Base-by-base conservation (phyloP, 2,888 invertebrate species). In the Copidosoma aretas region DNA sequence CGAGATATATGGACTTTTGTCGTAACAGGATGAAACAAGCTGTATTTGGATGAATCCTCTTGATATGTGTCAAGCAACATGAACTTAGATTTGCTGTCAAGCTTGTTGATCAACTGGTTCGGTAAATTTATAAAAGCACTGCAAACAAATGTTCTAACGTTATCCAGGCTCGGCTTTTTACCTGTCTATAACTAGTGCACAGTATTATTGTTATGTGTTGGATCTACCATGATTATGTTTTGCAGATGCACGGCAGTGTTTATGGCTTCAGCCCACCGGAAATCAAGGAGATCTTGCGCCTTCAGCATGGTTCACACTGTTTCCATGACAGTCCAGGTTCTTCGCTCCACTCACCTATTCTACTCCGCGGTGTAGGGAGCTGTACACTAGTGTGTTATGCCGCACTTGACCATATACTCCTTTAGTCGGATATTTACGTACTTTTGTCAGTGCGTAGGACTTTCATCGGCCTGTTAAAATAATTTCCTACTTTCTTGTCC, bases 221-320 rank as follows among this genome's bases (percentile, higher is more conserved):
- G 41, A 39, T 22, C 12, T 14, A 32, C 43, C 54, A 58, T 52
- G 2, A 32, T 58, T n/a, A 72, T 22, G 43, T 75, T 74, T 0
- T 71, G 60, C 8, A 78, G 25, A 60, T 80, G 72, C 62, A 78
- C 78, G 1, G 73, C 72, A 10, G 71, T 73, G 51, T 65, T 73
- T 10, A 71, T 68, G 0, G 74, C 74, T 68, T 82, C 80, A 0
- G 77, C 73, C 74, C 75, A 76, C 21, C 73, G 22, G 0, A 12
- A 51, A 5, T n/a, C 32, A 15, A 71, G 70, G 8, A 32, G n/a
- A n/a, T n/a, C n/a, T n/a, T n/a, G n/a, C 8, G 32, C 32, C 32
- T 8, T 8, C 4, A 32, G 32, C 32, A 32, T 32, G 4, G 32
- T 32, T 8, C 32, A 8, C 32, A 8, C 32, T 3, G 32, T 8